A percentile compares a stretch with the other conserved stretches of the same genome.
phyloP scores from a whole-genome alignment of 2,113 vertebrate genomes.

The Okapia johnstoni region DNA sequence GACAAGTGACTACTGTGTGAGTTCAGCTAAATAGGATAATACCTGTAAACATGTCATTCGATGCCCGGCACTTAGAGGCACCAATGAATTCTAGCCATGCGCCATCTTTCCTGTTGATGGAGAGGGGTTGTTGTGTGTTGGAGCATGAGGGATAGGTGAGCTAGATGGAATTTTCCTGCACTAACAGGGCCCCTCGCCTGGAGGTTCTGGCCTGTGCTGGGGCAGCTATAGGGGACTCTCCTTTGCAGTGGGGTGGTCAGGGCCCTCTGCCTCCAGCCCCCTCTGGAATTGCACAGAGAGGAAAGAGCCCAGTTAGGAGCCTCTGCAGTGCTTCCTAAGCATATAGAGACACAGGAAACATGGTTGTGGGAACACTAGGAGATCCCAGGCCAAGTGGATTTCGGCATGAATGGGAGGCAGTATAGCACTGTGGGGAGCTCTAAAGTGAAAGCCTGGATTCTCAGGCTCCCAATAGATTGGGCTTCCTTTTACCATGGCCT shows the following conservation, averaged over 20 bases:
- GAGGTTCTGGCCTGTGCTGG: background rate
- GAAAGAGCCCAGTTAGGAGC: background rate
- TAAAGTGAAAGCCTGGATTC: background rate
- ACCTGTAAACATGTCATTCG: fast-evolving
- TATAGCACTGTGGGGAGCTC: too few species aligned
- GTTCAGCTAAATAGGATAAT: background rate
- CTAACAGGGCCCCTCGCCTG: background rate
- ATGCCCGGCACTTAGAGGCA: too few species aligned
- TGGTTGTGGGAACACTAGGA: background rate
- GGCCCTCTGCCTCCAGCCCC: background rate
- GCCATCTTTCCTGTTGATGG: background rate
- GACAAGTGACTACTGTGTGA: too few species aligned
- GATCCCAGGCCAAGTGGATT: background rate
- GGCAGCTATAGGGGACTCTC: background rate
- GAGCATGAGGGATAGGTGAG: background rate
- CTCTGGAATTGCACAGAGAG: background rate
- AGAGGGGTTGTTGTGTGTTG: background rate
- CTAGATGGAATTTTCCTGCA: background rate
- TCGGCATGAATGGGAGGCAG: background rate
- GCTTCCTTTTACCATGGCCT: background rate
- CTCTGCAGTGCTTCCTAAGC: background rate
- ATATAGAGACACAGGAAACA: background rate
- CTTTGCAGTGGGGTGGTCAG: background rate
- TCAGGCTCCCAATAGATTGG: background rate
- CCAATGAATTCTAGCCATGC: background rate